These are phyloP conservation scores for Trachelus iudaicus DNA, from an alignment of 2,888 invertebrate genomes.

Conservation along the genomic window DNA sequence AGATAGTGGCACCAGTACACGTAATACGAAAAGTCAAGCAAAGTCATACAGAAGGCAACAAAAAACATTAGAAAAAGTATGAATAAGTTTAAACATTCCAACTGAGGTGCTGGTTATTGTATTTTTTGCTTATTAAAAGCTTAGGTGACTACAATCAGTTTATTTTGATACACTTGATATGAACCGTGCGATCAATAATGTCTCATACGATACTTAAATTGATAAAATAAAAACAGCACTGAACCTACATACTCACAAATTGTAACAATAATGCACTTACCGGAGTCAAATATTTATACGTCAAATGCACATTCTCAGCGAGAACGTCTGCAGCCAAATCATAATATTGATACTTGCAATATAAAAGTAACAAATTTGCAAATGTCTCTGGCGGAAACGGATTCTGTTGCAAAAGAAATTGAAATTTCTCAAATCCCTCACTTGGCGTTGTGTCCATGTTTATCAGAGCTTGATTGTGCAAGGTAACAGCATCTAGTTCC, in stretches of 20 bases:
- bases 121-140: background rate
- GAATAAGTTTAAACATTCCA: slow-evolving; percentile 52
- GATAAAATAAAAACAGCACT: background rate
- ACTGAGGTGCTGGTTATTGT: slow-evolving; percentile 22
- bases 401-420: slow-evolving; percentile 94
- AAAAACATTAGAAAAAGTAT: slow-evolving; percentile 53
- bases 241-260: background rate
- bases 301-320: slow-evolving; percentile 96
- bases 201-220: background rate
- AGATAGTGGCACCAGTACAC: slow-evolving; percentile 26
- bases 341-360: slow-evolving; percentile 97
- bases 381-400: slow-evolving; percentile 98
- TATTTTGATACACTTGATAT: background rate
- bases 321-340: slow-evolving; percentile 98
- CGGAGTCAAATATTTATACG: slow-evolving; percentile 93
- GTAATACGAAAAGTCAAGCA: slow-evolving; percentile 27
- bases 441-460: slow-evolving; percentile 89
- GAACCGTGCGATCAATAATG: background rate
- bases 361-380: slow-evolving; percentile 91
- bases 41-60: slow-evolving; percentile 30
- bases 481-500: slow-evolving; percentile 96
- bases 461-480: slow-evolving; percentile 95
- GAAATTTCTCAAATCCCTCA: slow-evolving; percentile 94
- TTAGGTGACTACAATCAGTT: background rate
- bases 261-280: slow-evolving; percentile 65